Conservation (phyloP, 2,797 vertebrate species). For the Monodelphis domestica region DNA sequence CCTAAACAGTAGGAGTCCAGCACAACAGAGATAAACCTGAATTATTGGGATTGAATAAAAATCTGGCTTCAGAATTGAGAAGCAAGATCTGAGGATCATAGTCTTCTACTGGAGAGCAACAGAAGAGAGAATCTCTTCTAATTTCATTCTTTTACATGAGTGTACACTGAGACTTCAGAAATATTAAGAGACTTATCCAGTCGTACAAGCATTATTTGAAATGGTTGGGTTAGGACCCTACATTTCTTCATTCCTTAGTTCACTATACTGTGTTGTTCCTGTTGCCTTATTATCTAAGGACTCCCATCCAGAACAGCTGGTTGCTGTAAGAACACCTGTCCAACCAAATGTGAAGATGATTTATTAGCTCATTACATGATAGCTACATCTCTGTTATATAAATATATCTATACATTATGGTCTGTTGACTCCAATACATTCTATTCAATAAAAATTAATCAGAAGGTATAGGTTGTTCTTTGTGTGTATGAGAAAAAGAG, state of each 20-base stretch:
- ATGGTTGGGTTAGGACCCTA: neutral
- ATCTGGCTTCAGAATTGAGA: accelerated
- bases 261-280: neutral
- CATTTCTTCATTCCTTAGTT: neutral
- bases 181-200: neutral
- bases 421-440: neutral
- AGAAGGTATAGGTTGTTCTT: neutral
- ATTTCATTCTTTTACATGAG: neutral
- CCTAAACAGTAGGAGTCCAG: neutral
- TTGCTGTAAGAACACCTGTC: neutral
- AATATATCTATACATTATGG: accelerated
- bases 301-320: neutral
- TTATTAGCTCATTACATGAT: accelerated
- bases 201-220: neutral
- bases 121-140: neutral
- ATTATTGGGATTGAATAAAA: accelerated
- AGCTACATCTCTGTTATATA: accelerated
- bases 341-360: neutral
- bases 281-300: neutral
- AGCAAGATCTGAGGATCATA: neutral
- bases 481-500: neutral
- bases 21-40: accelerated
- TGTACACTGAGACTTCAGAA: neutral
- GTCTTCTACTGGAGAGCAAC: accelerated
- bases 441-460: neutral